These are phyloP conservation scores for Lepidochitona cinerea DNA, from an alignment of 2,888 invertebrate genomes.

Conservation along the genomic window DNA sequence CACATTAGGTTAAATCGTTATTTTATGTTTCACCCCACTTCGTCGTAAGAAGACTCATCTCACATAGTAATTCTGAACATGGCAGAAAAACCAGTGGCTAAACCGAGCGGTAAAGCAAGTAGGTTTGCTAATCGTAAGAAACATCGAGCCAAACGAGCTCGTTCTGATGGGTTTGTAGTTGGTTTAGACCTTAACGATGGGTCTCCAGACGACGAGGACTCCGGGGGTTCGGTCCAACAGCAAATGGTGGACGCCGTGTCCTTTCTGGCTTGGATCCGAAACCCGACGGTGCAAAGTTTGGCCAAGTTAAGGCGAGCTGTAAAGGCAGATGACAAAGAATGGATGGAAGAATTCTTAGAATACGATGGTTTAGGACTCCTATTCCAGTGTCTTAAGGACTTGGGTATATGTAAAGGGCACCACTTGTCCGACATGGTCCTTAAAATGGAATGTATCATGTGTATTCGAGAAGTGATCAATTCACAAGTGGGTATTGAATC, in stretches of 20 bases:
- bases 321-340: constrained; percentile 54
- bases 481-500: constrained; percentile 71
- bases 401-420: constrained; percentile 44
- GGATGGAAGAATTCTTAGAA: constrained; percentile 59
- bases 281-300: constrained; percentile 55
- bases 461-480: constrained; percentile 72
- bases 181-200: constrained; percentile 43
- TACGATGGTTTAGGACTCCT: constrained; percentile 60
- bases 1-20: too few species aligned
- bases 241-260: constrained; percentile 44
- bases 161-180: constrained; percentile 60
- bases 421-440: constrained; percentile 62
- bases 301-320: constrained; percentile 54
- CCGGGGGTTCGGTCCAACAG: constrained; percentile 15
- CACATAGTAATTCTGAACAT: too few species aligned
- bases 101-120: constrained; percentile 1
- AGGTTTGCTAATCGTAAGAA: constrained; percentile 51
- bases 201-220: constrained; percentile 41
- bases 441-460: constrained; percentile 71
- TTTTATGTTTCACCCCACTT: too few species aligned
- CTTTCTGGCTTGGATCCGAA: constrained; percentile 55
- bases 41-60: too few species aligned
- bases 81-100: background rate
- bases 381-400: constrained; percentile 54
- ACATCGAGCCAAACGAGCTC: constrained; percentile 47